Base-by-base conservation (phyloP, 92 coral and sea anemone genomes). In the Phymanthus crucifer region DNA sequence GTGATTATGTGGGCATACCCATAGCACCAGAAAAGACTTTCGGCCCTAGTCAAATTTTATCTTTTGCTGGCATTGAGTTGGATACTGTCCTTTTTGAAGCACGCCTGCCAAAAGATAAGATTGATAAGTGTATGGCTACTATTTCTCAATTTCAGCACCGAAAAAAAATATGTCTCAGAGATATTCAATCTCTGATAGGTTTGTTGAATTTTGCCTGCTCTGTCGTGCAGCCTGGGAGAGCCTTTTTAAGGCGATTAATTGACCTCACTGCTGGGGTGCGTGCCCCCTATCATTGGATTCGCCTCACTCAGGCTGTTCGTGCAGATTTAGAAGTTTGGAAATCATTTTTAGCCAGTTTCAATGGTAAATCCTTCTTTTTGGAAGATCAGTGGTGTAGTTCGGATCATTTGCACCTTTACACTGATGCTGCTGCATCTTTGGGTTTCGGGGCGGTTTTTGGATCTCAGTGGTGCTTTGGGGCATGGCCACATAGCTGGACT, bases 1-100 rank as follows among this genome's bases (percentile, higher is more conserved):
- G 87, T 65, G 58, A 26, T 19, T 67, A 76, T 31, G 38, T 83
- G 32, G 83, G 87, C 13, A 47, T 83, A 8, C 87, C 87, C 74
- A n/a, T n/a, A n/a, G n/a, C n/a, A n/a, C n/a, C n/a, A n/a, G n/a
- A n/a, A n/a, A n/a, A n/a, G n/a, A n/a, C 50, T 16, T 43, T 43
- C 14, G 50, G 50, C 50, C 50, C 50, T 7, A 43, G 50, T 1
- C 50, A 43, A 43, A 43, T 43, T 43, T 43, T 43, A 16, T 43
- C 50, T 16, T 43, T 43, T 43, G 50, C 50, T 43, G n/a, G n/a
- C n/a, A n/a, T n/a, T n/a, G n/a, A n/a, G n/a, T n/a, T n/a, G n/a
- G n/a, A n/a, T n/a, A n/a, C 50, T 43, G 50, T 1, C 50, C 50
- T 43, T 43, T 43, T 43, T 43, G 50, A 43, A 43, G 50, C 50